Evolutionary conservation across 2,113 vertebrate genomes (phyloP).

Genomic region (Melanostigma gelatinosum): DNA sequence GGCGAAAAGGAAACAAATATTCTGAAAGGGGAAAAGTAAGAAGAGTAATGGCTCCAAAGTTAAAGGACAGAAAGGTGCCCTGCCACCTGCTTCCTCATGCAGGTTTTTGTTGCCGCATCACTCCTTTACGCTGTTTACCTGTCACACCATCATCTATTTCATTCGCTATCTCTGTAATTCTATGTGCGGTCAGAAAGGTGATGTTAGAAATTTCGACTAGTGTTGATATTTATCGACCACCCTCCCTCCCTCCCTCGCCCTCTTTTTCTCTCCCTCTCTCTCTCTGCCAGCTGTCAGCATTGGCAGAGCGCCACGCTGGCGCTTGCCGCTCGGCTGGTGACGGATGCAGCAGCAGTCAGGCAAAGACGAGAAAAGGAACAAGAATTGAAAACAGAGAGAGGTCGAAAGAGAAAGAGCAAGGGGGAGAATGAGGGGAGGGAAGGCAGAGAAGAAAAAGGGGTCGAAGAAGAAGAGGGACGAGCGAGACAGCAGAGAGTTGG

Average conservation of each 20-base stretch:
- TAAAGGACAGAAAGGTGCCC: slow-evolving; percentile 31
- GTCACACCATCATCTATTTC: slow-evolving; percentile 54
- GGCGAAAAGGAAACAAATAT: not conserved
- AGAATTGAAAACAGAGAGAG: slow-evolving; percentile 42
- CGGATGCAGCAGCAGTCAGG: slow-evolving; percentile 65
- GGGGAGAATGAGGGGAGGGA: not conserved
- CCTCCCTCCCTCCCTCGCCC: not conserved
- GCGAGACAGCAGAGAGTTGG: slow-evolving; percentile 52
- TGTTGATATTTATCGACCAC: slow-evolving; percentile 64
- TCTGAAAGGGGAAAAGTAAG: not conserved
- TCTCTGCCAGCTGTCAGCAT: slow-evolving; percentile 78
- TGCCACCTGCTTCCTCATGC: slow-evolving; percentile 7
- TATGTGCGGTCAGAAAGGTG: slow-evolving; percentile 44
- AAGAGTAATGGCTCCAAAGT: slow-evolving; percentile 18
- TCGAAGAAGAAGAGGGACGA: slow-evolving; percentile 23
- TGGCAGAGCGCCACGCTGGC: slow-evolving; percentile 74
- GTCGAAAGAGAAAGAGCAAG: not conserved
- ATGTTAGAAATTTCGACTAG: slow-evolving; percentile 65
- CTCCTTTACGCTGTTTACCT: slow-evolving; percentile 39
- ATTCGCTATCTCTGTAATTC: slow-evolving; percentile 28
- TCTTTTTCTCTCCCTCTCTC: slow-evolving; percentile 66
- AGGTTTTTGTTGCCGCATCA: slow-evolving; percentile 3
- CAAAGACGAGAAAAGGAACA: slow-evolving; percentile 51
- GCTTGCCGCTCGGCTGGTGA: slow-evolving; percentile 63
- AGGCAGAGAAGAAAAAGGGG: slow-evolving; percentile 13